Percentiles rank a stretch among this genome's conserved stretches.
Conservation (phyloP, 2,113 vertebrate genomes). For the Mustelus asterias region DNA sequence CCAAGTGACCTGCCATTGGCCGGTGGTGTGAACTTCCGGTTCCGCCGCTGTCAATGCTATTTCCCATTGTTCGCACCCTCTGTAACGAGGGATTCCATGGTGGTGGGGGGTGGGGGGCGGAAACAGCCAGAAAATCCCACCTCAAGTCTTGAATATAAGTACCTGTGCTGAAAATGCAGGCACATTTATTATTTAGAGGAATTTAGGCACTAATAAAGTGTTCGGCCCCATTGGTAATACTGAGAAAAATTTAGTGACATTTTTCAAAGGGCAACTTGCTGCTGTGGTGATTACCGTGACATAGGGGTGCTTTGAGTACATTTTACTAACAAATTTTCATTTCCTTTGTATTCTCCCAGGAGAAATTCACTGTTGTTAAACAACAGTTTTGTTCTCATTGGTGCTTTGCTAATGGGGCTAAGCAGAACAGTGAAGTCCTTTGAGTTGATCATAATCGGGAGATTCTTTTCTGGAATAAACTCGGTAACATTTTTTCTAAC, state of each 20-base stretch:
- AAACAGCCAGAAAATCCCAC: neutral
- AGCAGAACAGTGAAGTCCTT: conserved; percentile 70
- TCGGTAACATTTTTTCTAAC: conserved; percentile 57
- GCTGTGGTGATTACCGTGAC: too few species aligned
- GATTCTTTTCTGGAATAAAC: conserved; percentile 73
- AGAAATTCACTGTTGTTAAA: conserved; percentile 81
- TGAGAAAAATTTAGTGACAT: neutral
- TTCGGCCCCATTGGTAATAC: neutral
- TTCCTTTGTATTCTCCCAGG: conserved; percentile 49
- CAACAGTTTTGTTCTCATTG: conserved; percentile 69
- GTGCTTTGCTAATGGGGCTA: conserved; percentile 61
- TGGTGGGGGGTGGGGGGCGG: too few species aligned
- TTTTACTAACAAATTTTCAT: neutral
- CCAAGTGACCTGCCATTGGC: too few species aligned
- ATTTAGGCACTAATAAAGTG: too few species aligned
- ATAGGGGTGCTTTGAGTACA: too few species aligned
- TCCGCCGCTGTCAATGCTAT: too few species aligned
- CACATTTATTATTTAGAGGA: neutral
- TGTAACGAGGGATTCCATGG: too few species aligned
- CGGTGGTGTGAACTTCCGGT: too few species aligned
- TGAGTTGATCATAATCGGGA: conserved; percentile 81
- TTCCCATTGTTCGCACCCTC: too few species aligned
- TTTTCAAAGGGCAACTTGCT: neutral
- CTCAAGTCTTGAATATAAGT: neutral
- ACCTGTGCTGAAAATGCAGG: neutral